Conservation (phyloP, 2,888 invertebrate species). For the Rhingia rostrata region DNA sequence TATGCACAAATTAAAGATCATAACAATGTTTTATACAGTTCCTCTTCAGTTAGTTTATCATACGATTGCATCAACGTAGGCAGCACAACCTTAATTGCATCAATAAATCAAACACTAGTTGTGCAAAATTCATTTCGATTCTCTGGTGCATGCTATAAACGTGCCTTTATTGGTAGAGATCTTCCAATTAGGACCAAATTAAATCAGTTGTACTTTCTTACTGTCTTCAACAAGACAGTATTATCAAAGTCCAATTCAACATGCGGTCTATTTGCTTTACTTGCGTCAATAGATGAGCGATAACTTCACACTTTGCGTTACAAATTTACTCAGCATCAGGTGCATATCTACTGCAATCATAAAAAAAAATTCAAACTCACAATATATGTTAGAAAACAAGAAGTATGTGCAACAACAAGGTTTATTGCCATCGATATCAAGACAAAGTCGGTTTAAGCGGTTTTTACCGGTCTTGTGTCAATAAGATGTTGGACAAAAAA, state of each 20-base stretch:
- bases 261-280: background rate
- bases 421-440: conserved; percentile 24
- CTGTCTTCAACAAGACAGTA: background rate
- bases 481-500: conserved; percentile 26
- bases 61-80: conserved; percentile 3
- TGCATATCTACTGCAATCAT: conserved; percentile 39
- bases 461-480: conserved; percentile 11
- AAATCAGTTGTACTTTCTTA: background rate
- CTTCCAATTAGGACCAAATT: conserved; percentile 4
- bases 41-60: conserved; percentile 29
- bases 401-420: conserved; percentile 27
- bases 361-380: background rate
- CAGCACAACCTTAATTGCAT: conserved; percentile 14
- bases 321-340: conserved; percentile 31
- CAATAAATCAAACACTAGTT: conserved; percentile 14
- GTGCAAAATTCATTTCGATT: conserved; percentile 8
- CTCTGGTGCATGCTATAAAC: background rate
- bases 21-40: conserved; percentile 24
- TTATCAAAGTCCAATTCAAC: conserved; percentile 1
- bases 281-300: conserved; percentile 8
- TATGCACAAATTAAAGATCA: conserved; percentile 8
- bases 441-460: conserved; percentile 43
- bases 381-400: conserved; percentile 1
- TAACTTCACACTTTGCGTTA: conserved; percentile 11
- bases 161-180: background rate